Evolutionary conservation across 2,888 invertebrate genomes (phyloP), one percentile per base, ranked within the genome.

Genomic region (Pristionchus arcanus): DNA sequence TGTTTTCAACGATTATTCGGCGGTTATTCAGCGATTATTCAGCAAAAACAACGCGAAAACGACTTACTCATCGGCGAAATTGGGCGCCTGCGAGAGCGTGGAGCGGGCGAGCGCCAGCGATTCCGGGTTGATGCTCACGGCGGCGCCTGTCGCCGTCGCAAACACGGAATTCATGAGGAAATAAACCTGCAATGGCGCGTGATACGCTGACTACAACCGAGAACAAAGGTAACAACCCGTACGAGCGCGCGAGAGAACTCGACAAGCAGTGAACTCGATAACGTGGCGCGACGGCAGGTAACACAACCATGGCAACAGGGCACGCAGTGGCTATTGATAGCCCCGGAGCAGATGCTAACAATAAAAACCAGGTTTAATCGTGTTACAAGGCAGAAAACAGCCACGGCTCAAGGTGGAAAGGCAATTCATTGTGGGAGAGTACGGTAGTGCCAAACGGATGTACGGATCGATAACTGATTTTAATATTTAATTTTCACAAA

Each of bases 151-250:
- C 34, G 84, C 84, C 9, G 84, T 85, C 28, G 84, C 84, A 21
- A 85, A 85, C 19, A 85, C 59, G 11, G 84, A 85, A 59, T 85
- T 55, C 84, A 85, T 85, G 53, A 19, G 53, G 81, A 81, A 28
- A 4, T 16, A 9, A 25, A 25, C 28, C 81, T 81, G 81, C 28
- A 59, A 85, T 25, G 74, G 42, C 74, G 21, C 74, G 42, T 77
- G 74, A 77, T 42, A 42, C 2, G 74, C 25, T 25, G 9, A 77
- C 3, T 53, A 13, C 28, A 37, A 25, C n/a, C n/a, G n/a, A 63
- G 63, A 63, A 37, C 74, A 74, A 34, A 74, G 74, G n/a, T 28
- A 68, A 68, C 68, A 68, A 74, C 31, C 37, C 37, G 34, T 37
- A 37, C 19, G 74, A 81, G 74, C 37, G 34, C 74, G 74, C 19